These are phyloP conservation scores for Trichomycterus rosablanca DNA, from an alignment of 2,113 vertebrate species.

Conservation along the genomic window DNA sequence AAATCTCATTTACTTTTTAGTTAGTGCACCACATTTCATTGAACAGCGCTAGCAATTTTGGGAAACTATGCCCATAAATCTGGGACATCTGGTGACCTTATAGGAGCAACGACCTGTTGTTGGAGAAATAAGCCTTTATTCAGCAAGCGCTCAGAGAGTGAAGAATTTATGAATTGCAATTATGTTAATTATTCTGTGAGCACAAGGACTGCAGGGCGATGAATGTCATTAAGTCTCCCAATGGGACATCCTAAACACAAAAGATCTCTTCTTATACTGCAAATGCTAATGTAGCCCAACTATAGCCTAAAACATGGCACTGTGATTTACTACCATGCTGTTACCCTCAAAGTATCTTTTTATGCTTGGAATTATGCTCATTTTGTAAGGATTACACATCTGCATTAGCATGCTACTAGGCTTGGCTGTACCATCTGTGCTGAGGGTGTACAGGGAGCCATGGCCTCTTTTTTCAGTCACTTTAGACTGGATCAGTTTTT, in stretches of 20 bases:
- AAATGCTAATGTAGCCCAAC: slow-evolving; percentile 29
- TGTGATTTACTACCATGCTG: slow-evolving; percentile 8
- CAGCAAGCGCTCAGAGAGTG: neutral
- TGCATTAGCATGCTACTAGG: neutral
- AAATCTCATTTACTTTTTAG: too few relatives aligned
- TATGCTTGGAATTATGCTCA: slow-evolving; percentile 4
- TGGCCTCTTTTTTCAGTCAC: neutral
- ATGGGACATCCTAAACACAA: slow-evolving; percentile 18
- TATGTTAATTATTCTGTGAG: slow-evolving; percentile 37
- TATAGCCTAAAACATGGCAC: slow-evolving; percentile 14
- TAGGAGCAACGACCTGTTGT: too few relatives aligned
- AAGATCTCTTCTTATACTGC: slow-evolving; percentile 5
- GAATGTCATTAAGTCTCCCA: slow-evolving; percentile 34
- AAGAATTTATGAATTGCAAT: slow-evolving; percentile 44
- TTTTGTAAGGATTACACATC: slow-evolving; percentile 23
- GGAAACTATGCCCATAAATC: too few relatives aligned
- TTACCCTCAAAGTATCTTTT: slow-evolving; percentile 10
- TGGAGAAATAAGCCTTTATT: too few relatives aligned
- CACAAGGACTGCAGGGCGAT: slow-evolving; percentile 13
- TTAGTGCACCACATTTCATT: too few relatives aligned
- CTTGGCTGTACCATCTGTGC: slow-evolving; percentile 2
- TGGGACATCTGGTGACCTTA: too few relatives aligned
- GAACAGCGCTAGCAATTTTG: too few relatives aligned
- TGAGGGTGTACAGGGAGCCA: slow-evolving; percentile 1
- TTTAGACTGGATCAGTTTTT: slow-evolving; percentile 27